Percentiles rank a stretch among this genome's conserved stretches.
These are phyloP conservation scores for Drosophila falleni DNA, from an alignment of 2,888 invertebrate species.

Conservation along the genomic window DNA sequence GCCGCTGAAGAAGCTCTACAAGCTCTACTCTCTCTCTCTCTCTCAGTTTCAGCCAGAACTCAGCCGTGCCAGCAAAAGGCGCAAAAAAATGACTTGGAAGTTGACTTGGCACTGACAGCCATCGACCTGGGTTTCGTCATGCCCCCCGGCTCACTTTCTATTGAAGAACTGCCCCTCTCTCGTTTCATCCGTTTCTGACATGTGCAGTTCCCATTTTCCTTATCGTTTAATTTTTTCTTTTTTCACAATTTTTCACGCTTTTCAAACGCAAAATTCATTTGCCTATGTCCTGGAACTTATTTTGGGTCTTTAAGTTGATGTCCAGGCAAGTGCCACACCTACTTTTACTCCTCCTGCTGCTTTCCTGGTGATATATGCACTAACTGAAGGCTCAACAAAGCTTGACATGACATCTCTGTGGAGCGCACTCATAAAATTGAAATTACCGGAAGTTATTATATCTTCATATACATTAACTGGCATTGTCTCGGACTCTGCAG, in stretches of 20 bases:
- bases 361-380: conserved; percentile 63
- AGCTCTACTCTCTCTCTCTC: conserved; percentile 5
- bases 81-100: conserved; percentile 64
- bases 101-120: conserved; percentile 78
- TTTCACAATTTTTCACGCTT: conserved; percentile 79
- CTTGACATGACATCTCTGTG: conserved; percentile 62
- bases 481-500: conserved; percentile 68
- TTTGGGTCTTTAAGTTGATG: conserved; percentile 35
- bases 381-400: conserved; percentile 60
- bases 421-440: conserved; percentile 71
- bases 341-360: neutral
- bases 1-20: conserved; percentile 22
- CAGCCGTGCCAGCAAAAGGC: conserved; percentile 54
- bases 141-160: conserved; percentile 32
- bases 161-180: neutral
- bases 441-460: conserved; percentile 85
- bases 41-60: conserved; percentile 28
- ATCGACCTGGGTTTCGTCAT: conserved; percentile 76
- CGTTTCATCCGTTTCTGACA: conserved; percentile 44
- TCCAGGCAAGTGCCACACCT: conserved; percentile 46
- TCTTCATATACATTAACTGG: conserved; percentile 83
- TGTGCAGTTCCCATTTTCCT: conserved; percentile 67
- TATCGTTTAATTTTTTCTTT: conserved; percentile 28
- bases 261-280: conserved; percentile 81
- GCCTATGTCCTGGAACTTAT: conserved; percentile 54